phyloP scores from a whole-genome alignment of 53 echinoderm and acorn worm species.

The Holothuria scabra region DNA sequence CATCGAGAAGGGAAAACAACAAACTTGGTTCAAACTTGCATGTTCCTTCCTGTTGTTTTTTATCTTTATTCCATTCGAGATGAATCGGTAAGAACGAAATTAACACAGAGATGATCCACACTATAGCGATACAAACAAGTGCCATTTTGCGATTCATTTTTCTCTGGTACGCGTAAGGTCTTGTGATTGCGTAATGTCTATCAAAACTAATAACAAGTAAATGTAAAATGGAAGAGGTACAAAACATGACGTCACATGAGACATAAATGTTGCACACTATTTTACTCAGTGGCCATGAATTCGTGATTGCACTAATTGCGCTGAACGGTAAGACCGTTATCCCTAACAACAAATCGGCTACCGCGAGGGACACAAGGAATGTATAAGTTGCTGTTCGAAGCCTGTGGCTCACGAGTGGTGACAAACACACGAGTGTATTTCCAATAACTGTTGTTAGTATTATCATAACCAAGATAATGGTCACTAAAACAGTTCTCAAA shows the following conservation, averaged over 20 bases:
- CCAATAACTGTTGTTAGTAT: constrained; percentile 77
- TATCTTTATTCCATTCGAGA: constrained; percentile 81
- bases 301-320: constrained; percentile 58
- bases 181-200: constrained; percentile 82
- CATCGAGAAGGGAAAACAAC: constrained; percentile 76
- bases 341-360: constrained; percentile 81
- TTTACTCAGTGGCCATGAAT: constrained; percentile 69
- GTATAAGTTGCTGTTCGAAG: constrained; percentile 88
- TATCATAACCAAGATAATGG: constrained; percentile 68
- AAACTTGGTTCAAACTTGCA: constrained; percentile 66
- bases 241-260: constrained; percentile 90
- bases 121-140: constrained; percentile 55
- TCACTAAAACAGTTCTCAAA: constrained; percentile 17
- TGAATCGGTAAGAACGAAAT: constrained; percentile 87
- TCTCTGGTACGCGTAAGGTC: constrained; percentile 76
- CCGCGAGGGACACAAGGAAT: constrained; percentile 83
- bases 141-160: constrained; percentile 76
- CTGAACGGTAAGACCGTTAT: constrained; percentile 87
- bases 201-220: constrained; percentile 86
- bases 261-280: constrained; percentile 86
- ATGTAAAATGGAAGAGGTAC: constrained; percentile 89
- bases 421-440: constrained; percentile 81
- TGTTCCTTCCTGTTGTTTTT: constrained; percentile 41
- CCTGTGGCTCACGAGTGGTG: constrained; percentile 74
- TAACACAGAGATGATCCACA: constrained; percentile 79